These are phyloP conservation scores for Drosophila grimshawi DNA, from an alignment of 1,140 invertebrate species.

Conservation along the genomic window DNA sequence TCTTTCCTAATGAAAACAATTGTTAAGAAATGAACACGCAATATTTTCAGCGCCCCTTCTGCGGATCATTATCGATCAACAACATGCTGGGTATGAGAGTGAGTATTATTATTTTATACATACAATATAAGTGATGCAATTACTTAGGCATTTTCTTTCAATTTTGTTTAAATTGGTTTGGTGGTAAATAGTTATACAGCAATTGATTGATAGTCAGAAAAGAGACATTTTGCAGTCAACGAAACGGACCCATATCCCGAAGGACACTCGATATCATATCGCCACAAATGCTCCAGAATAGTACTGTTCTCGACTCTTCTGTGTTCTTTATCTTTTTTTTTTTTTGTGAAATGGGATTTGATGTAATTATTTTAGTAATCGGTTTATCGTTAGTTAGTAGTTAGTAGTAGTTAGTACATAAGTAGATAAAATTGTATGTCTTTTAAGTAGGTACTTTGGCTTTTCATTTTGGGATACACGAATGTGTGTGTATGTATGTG, in stretches of 20 bases:
- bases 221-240: conserved; percentile 18
- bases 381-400: conserved; percentile 34
- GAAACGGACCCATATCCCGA: background rate
- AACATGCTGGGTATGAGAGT: conserved; percentile 32
- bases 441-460: conserved; percentile 79
- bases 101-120: conserved; percentile 54
- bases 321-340: background rate
- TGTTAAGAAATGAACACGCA: conserved; percentile 16
- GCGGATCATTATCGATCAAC: background rate
- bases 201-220: conserved; percentile 49
- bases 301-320: conserved; percentile 45
- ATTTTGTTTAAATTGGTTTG: conserved; percentile 23
- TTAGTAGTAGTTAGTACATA: conserved; percentile 33
- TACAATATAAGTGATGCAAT: conserved; percentile 28
- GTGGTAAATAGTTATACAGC: conserved; percentile 58
- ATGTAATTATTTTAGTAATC: conserved; percentile 17
- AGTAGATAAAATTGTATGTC: conserved; percentile 68
- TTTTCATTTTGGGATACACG: conserved; percentile 68
- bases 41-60: conserved; percentile 17
- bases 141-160: conserved; percentile 9
- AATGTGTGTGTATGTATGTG: conserved; percentile 14
- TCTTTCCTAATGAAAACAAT: conserved; percentile 26
- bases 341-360: conserved; percentile 9
- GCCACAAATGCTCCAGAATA: conserved; percentile 44
- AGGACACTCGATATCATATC: background rate